Conservation (phyloP, 2,888 invertebrate species). For the Sialis lutaria region DNA sequence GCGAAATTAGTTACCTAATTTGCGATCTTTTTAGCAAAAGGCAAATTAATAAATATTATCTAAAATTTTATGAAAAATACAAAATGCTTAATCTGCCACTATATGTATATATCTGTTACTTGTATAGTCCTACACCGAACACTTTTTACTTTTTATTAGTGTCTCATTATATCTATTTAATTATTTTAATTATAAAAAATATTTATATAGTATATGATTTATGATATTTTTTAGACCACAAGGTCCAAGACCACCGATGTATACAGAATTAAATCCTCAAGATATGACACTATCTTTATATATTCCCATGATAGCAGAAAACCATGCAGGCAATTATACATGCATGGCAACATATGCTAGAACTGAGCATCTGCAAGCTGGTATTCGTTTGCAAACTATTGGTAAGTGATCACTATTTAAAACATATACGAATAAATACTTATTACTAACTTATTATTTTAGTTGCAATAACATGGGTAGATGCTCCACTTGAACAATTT, state of each 20-base stretch:
- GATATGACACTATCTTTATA: conserved; percentile 28
- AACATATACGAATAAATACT: neutral
- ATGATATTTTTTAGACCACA: conserved; percentile 21
- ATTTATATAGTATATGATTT: neutral
- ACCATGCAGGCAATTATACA: conserved; percentile 66
- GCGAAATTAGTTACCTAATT: neutral
- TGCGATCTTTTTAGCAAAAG: no score
- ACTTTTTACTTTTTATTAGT: no score
- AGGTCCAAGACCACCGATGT: conserved; percentile 36
- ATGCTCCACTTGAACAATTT: conserved; percentile 70
- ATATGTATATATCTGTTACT: no score
- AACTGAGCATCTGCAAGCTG: conserved; percentile 43
- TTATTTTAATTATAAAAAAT: neutral
- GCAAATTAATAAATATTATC: no score
- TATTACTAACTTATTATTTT: conserved; percentile 14
- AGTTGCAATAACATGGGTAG: conserved; percentile 76
- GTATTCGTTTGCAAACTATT: conserved; percentile 55
- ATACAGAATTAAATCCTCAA: conserved; percentile 35
- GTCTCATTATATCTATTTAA: neutral
- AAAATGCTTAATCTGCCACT: no score
- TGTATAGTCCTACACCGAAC: no score
- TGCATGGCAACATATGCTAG: conserved; percentile 67
- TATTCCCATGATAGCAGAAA: conserved; percentile 53
- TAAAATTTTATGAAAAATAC: no score
- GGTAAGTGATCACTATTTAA: conserved; percentile 31